Evolutionary conservation across 2,888 invertebrate genomes (phyloP), one percentile per base, ranked within the genome.

Genomic region (Leptarthrus brevirostris): DNA sequence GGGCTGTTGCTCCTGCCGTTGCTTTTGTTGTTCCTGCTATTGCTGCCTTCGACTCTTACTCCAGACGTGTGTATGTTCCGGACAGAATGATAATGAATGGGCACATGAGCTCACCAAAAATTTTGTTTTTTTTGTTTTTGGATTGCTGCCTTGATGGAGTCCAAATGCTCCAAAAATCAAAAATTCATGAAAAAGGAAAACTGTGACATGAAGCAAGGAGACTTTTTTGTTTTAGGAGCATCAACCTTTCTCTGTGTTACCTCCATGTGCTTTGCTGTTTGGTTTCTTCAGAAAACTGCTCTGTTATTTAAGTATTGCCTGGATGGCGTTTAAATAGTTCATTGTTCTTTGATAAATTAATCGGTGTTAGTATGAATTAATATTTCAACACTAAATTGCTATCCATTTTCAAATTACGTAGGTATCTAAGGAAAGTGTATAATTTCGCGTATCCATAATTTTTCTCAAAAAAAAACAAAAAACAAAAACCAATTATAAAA

Each of bases 121-220:
- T 20, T 49, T 18, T 49, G 3, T n/a, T 40, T 40, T 40, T 40
- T 40, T 12, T 1, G 0, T 3, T 49, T 49, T 49, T 44, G 44
- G 44, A 12, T 14, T 16, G 18, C 49, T 49, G 49, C 16, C n/a
- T n/a, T 49, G 18, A 49, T 49, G 49, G 16, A 18, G 3, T 3
- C 49, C 49, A 49, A 49, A n/a, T 49, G 22, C 49, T 49, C 18
- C 49, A 49, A 49, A 40, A 49, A 49, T 49, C 16, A n/a, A 16
- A 14, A 3, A 49, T n/a, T 16, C 3, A 49, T 3, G 18, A n/a
- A 20, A 49, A 49, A 49, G 20, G 1, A 49, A 49, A 49, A 49
- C 6, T 6, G 40, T n/a, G 12, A 44, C 44, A n/a, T 5, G 10
- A 6, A 49, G 16, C 49, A 14, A 49, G 49, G 20, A 16, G 20